Base-by-base conservation (phyloP, 30 jellyfish, hydroid and myxozoan species). In the Hydractinia symbiolongicarpus region DNA sequence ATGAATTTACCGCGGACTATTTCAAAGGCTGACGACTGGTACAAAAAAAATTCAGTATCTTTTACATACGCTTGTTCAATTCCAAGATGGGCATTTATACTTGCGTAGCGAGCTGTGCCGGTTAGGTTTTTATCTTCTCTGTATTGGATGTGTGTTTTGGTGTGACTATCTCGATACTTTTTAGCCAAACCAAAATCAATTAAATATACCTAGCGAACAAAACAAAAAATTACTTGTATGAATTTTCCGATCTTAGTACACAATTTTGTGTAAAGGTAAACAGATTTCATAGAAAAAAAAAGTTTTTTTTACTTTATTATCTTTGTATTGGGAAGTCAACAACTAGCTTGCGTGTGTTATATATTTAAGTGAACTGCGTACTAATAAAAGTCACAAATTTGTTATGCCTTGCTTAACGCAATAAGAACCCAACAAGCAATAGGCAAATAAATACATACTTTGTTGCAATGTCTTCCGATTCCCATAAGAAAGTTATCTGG, bases 401-500 rank as follows among this genome's bases (percentile, higher is more conserved):
- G 44, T 30, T 30, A 30, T 30, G 44, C 44, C 2, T 30, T 30
- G 44, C 44, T 1, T 30, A 30, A 30, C 44, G 2, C 44, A 30
- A 30, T 30, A 30, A 30, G 2, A 30, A 30, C 44, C 44, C 44
- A 30, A 30, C 44, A 30, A 30, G 44, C 44, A 30, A 30, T 2
- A 30, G 2, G 44, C 44, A 30, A 30, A 30, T 30, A 30, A 30
- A 6, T 11, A 71, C 86, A 9, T 71, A 94, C 99, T 93, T 88
- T 88, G 60, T 94, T 94, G 82, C 99, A 88, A 78, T 89, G 97
- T 66, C 97, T 78, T 67, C 96, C 99, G 57, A 94, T 86, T 6
- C 99, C 99, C 99, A 94, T 94, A 13, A 94, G 95, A 78, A 94
- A 94, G 70, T 94, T 94, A 70, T 94, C 99, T 16, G 99, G 99